Evolutionary conservation across 1,140 invertebrate genomes (phyloP).

Genomic region (Eupeodes corollae): DNA sequence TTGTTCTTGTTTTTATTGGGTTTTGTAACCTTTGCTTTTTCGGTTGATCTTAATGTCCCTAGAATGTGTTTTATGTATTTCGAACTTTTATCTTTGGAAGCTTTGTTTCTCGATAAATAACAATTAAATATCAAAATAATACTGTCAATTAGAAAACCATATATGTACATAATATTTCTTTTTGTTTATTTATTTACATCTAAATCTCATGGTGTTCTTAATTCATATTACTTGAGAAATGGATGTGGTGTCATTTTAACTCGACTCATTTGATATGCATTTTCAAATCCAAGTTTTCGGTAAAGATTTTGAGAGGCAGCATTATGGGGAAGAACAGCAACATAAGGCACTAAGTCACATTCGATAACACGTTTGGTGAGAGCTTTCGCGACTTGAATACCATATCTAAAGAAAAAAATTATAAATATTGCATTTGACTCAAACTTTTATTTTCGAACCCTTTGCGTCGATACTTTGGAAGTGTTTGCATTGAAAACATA

Average conservation of each 20-base stretch:
- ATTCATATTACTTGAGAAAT: no score
- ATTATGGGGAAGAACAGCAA: constrained; percentile 75
- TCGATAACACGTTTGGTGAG: constrained; percentile 58
- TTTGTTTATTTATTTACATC: no score
- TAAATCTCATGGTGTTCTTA: no score
- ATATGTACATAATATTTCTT: no score
- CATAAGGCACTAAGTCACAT: constrained; percentile 67
- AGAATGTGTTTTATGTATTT: no score
- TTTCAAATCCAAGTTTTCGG: constrained; percentile 65
- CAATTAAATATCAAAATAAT: no score
- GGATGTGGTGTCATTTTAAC: constrained; percentile 59
- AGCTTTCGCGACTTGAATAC: constrained; percentile 52
- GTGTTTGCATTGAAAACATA: constrained; percentile 84
- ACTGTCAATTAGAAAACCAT: no score
- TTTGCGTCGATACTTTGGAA: constrained; percentile 65
- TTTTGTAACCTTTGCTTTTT: no score
- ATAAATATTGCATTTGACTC: background rate
- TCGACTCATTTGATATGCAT: constrained; percentile 61
- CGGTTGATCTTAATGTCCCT: no score
- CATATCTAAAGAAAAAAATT: constrained; percentile 38
- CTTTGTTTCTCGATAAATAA: no score
- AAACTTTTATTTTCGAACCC: constrained; percentile 39
- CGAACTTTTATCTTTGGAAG: no score
- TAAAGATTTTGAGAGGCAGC: constrained; percentile 69
- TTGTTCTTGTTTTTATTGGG: no score